Conservation (phyloP, 2,888 invertebrate species). For the Tuberolachnus salignus region DNA sequence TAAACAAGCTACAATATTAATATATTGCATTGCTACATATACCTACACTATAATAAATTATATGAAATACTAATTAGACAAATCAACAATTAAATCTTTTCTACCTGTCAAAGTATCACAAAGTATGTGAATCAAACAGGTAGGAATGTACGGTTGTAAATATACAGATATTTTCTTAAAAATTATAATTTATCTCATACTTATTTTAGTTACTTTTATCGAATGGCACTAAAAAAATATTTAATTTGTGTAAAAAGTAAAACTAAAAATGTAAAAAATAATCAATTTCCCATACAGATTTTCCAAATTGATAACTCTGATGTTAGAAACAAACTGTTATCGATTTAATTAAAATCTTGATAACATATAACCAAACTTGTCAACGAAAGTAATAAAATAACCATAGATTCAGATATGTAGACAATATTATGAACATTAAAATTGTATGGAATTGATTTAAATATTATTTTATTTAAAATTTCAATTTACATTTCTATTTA, state of each 20-base stretch:
- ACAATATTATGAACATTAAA: too few species aligned
- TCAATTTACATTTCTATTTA: not conserved
- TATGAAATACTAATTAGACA: not conserved
- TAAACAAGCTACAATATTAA: too few species aligned
- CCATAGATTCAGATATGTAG: not conserved
- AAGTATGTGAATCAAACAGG: constrained; percentile 8
- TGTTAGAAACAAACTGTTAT: constrained; percentile 34
- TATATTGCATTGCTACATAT: not conserved
- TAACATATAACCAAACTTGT: constrained; percentile 7
- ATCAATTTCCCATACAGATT: constrained; percentile 46
- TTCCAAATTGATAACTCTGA: constrained; percentile 6
- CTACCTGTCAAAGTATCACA: not conserved
- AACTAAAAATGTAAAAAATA: constrained; percentile 22
- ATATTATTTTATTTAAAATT: not conserved
- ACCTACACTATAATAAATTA: not conserved
- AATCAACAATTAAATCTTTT: not conserved
- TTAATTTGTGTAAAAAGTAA: not conserved
- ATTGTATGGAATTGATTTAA: too few species aligned
- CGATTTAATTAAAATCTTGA: constrained; percentile 15
- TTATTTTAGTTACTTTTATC: not conserved
- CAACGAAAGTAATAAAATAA: not conserved
- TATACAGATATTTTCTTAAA: too few species aligned
- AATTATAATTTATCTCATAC: not conserved
- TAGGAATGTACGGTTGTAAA: not conserved
- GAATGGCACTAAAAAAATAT: not conserved